Evolutionary conservation across 53 echinoderm and acorn worm genomes (phyloP).

Genomic region (Antedon mediterranea): DNA sequence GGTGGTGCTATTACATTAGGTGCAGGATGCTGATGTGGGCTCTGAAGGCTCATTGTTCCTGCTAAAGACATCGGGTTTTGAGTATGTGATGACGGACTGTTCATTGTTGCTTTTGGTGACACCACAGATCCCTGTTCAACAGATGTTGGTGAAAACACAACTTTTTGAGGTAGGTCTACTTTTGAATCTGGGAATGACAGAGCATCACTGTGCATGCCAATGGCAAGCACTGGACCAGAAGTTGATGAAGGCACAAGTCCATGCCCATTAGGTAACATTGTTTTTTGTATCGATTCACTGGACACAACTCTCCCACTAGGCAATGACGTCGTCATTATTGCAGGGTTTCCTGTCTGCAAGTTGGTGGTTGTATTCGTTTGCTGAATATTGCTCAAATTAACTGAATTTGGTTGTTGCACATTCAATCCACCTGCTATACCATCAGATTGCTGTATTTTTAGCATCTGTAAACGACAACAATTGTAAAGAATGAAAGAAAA

Average conservation of each 20-base stretch:
- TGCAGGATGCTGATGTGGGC: slow-evolving; percentile 66
- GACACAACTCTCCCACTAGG: background rate
- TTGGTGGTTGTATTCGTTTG: background rate
- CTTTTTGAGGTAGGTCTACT: slow-evolving; percentile 4
- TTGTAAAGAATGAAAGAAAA: no score
- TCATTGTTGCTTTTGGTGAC: background rate
- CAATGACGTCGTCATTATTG: background rate
- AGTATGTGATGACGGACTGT: background rate
- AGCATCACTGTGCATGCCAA: background rate
- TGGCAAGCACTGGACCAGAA: background rate
- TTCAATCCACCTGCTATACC: background rate
- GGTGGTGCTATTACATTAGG: slow-evolving; percentile 92
- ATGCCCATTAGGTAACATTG: background rate
- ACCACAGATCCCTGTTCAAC: slow-evolving; percentile 4
- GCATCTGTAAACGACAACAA: slow-evolving; percentile 19
- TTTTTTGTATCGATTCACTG: background rate
- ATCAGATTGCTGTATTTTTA: slow-evolving; percentile 31
- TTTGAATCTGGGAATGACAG: background rate
- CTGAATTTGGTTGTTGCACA: background rate
- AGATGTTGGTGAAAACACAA: slow-evolving; percentile 6
- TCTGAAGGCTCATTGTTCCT: slow-evolving; percentile 33
- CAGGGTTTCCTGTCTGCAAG: background rate
- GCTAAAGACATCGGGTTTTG: background rate
- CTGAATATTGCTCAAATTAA: background rate
- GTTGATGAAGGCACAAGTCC: background rate